Evolutionary conservation across 23 tunicate species (phyloP).

Genomic region (Trididemnum miniatum): DNA sequence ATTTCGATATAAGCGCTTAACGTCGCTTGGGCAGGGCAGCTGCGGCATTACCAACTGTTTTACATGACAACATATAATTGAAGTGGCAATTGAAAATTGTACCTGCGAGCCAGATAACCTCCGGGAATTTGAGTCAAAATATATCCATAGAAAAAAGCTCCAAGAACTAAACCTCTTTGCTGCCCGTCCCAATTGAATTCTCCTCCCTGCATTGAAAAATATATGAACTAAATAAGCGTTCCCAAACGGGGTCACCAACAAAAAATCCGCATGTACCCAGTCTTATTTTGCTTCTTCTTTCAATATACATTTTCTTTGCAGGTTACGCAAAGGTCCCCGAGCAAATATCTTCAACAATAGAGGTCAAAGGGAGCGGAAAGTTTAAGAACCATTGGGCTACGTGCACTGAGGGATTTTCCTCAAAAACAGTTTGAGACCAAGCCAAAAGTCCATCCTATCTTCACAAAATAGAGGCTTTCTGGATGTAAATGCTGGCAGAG

Average conservation of each 20-base stretch:
- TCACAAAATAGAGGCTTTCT: too few species aligned
- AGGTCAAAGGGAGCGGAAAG: too few species aligned
- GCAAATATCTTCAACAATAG: too few species aligned
- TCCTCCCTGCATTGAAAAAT: constrained; percentile 36
- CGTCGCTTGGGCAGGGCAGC: too few species aligned
- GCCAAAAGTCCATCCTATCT: too few species aligned
- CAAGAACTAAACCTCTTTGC: constrained; percentile 58
- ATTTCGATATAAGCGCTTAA: not conserved
- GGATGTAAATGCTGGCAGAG: too few species aligned
- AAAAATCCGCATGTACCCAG: not conserved
- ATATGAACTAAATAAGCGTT: not conserved
- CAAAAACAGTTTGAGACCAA: too few species aligned
- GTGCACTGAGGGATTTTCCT: too few species aligned
- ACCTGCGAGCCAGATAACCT: constrained; percentile 78
- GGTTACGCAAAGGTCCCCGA: too few species aligned
- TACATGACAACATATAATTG: not conserved
- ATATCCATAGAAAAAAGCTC: constrained; percentile 94
- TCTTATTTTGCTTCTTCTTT: not conserved
- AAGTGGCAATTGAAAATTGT: not conserved
- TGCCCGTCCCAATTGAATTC: constrained; percentile 83
- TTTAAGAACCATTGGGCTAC: too few species aligned
- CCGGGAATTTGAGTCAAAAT: constrained; percentile 79
- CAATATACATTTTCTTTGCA: too few species aligned
- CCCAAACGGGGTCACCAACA: not conserved
- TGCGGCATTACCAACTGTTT: too few species aligned